A percentile compares a stretch with the other conserved stretches of the same genome.
Conservation (phyloP, 2,113 vertebrate species). For the Nycticorax nycticorax region DNA sequence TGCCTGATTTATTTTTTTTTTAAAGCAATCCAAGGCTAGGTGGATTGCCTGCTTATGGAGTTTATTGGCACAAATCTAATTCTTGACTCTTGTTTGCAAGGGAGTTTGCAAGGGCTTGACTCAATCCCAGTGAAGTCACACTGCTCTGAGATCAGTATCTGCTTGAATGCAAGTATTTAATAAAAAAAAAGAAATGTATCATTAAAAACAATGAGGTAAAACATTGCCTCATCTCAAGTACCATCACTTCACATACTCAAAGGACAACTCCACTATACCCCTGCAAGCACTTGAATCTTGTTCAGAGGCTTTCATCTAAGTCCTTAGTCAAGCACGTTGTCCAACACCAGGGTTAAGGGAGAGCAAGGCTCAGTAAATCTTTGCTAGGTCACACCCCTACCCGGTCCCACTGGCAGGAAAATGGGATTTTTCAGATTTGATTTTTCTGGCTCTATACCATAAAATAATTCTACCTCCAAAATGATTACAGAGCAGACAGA, state of each 20-base stretch:
- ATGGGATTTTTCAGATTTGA: background rate
- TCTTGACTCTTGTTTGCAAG: background rate
- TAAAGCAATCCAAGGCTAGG: background rate
- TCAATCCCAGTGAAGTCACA: background rate
- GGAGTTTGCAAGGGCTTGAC: background rate
- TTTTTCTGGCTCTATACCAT: background rate
- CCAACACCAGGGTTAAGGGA: background rate
- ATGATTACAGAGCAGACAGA: background rate
- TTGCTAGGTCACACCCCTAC: background rate
- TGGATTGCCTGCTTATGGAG: background rate
- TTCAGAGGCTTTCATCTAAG: background rate
- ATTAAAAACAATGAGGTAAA: conserved; percentile 33
- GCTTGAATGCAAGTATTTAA: background rate
- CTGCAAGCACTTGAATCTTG: background rate
- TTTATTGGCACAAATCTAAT: background rate
- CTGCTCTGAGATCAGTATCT: background rate
- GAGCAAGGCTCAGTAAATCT: background rate
- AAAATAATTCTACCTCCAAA: background rate
- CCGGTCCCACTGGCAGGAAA: background rate
- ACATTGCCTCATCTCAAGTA: background rate
- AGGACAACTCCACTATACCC: background rate
- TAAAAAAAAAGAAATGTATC: background rate
- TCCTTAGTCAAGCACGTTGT: background rate
- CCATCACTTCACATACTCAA: background rate
- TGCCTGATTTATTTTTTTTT: too few relatives aligned